Evolutionary conservation across 2,113 vertebrate genomes (phyloP).

Genomic region (Ptyas mucosa): DNA sequence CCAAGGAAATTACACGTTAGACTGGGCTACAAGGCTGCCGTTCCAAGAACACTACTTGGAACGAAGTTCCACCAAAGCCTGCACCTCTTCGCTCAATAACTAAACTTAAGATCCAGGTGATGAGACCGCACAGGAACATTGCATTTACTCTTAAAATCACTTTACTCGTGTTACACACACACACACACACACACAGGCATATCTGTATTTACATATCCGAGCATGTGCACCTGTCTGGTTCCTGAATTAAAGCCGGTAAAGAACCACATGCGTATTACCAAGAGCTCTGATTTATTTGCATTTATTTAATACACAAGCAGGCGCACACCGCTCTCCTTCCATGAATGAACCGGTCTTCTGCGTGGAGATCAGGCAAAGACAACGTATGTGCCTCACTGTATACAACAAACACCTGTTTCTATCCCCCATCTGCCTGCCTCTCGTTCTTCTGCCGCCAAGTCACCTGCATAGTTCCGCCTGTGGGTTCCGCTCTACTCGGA

Average conservation of each 20-base stretch:
- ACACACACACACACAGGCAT: too few relatives aligned
- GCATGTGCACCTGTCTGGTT: background rate
- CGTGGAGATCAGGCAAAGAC: background rate
- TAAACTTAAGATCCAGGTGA: background rate
- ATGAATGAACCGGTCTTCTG: background rate
- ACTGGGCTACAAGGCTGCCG: too few relatives aligned
- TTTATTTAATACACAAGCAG: background rate
- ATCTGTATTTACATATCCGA: background rate
- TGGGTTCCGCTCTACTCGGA: conserved; percentile 57
- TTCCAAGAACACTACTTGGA: background rate
- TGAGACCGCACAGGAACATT: background rate
- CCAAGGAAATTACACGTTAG: background rate
- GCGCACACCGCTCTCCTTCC: background rate
- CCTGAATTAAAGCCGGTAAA: background rate
- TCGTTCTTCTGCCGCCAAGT: conserved; percentile 39
- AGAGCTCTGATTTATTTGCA: background rate
- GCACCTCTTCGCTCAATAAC: background rate
- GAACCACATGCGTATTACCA: background rate
- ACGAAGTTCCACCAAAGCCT: background rate
- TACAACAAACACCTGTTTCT: background rate
- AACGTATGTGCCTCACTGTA: background rate
- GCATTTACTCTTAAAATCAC: background rate
- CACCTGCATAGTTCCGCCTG: conserved; percentile 54
- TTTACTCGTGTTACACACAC: background rate
- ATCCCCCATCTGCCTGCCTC: conserved; percentile 4